Evolutionary conservation across 2,888 invertebrate genomes (phyloP).

Genomic region (Tenodera sinensis): DNA sequence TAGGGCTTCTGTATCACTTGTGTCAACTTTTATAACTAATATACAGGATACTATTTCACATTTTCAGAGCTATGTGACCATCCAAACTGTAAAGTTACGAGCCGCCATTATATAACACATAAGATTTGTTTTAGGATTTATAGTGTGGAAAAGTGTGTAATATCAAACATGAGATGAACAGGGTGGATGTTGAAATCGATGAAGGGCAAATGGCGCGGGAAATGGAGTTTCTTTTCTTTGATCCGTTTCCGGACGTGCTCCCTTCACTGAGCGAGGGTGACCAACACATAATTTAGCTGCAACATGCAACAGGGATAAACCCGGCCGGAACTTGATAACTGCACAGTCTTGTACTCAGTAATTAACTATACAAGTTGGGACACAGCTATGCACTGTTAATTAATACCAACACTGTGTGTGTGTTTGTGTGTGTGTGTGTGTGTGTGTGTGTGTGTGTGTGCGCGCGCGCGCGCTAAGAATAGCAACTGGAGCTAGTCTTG

Average conservation of each 20-base stretch:
- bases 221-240: neutral
- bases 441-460: too few relatives aligned
- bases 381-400: neutral
- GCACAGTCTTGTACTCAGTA: neutral
- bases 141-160: too few relatives aligned
- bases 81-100: too few relatives aligned
- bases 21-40: too few relatives aligned
- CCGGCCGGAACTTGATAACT: neutral
- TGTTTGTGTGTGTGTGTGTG: too few relatives aligned
- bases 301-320: neutral
- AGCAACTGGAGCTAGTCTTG: too few relatives aligned
- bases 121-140: too few relatives aligned
- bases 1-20: too few relatives aligned
- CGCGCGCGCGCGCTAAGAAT: neutral
- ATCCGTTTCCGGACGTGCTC: neutral
- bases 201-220: neutral
- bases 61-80: too few relatives aligned
- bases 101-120: too few relatives aligned
- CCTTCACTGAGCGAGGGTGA: neutral
- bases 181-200: neutral
- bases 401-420: neutral
- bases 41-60: too few relatives aligned
- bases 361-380: neutral
- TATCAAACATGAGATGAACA: too few relatives aligned
- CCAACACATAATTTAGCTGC: neutral